Percentiles rank a stretch among this genome's conserved stretches.
Evolutionary conservation across 2,888 invertebrate species (phyloP).

Genomic region (Unio pictorum): DNA sequence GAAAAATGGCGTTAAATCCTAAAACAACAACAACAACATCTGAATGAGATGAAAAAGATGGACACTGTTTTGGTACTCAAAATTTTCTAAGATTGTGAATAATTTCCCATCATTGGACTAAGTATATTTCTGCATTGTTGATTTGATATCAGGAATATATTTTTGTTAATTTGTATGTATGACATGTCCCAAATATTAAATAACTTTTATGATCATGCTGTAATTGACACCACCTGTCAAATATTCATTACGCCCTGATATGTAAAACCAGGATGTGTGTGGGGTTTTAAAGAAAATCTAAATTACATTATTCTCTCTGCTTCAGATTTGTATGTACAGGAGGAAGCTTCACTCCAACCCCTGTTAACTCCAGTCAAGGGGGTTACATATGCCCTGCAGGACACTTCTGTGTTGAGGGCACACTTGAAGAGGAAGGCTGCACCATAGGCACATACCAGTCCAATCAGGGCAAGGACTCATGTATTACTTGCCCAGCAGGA

Average conservation of each 20-base stretch:
- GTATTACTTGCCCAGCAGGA: constrained; percentile 62
- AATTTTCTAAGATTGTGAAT: too few relatives aligned
- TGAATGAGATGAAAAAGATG: too few relatives aligned
- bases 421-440: constrained; percentile 59
- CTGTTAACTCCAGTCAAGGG: constrained; percentile 45
- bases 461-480: constrained; percentile 57
- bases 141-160: too few relatives aligned
- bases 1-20: too few relatives aligned
- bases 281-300: background rate
- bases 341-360: constrained; percentile 61
- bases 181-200: too few relatives aligned
- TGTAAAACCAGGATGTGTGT: background rate
- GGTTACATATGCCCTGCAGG: constrained; percentile 67
- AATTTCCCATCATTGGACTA: too few relatives aligned
- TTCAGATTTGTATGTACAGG: constrained; percentile 64
- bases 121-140: too few relatives aligned
- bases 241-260: background rate
- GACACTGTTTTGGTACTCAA: too few relatives aligned
- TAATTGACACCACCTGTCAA: too few relatives aligned
- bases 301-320: constrained; percentile 6
- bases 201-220: too few relatives aligned
- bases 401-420: constrained; percentile 62
- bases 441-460: constrained; percentile 65
- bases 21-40: too few relatives aligned
- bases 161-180: background rate